phyloP scores from a whole-genome alignment of 2,113 vertebrate genomes.

The Chrysemys picta region DNA sequence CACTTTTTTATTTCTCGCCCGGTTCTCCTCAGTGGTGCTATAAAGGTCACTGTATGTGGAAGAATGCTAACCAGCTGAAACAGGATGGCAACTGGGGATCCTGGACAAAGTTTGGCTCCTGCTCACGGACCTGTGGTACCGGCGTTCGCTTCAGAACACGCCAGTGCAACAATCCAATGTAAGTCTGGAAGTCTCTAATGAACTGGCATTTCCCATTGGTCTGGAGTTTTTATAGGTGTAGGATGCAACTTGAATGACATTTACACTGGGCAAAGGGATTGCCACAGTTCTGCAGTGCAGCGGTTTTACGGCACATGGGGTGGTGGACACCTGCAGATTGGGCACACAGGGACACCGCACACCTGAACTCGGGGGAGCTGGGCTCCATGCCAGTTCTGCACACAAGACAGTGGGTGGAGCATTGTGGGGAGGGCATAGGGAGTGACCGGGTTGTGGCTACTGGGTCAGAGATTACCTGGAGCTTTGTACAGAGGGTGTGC shows the following conservation, averaged over 20 bases:
- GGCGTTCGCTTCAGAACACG: conserved; percentile 94
- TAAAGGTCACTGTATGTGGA: conserved; percentile 99
- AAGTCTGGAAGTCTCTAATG: conserved; percentile 35
- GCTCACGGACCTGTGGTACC: conserved; percentile 93
- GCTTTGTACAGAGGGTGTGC: neutral
- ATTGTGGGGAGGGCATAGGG: neutral
- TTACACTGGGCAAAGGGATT: accelerated
- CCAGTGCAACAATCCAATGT: conserved; percentile 95
- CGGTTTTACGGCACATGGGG: neutral
- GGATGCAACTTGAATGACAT: neutral
- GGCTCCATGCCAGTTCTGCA: neutral
- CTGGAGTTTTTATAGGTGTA: accelerated
- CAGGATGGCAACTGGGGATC: conserved; percentile 93
- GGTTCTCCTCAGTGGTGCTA: conserved; percentile 91
- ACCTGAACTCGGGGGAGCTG: neutral
- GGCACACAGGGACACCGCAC: neutral
- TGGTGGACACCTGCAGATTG: neutral
- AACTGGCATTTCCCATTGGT: accelerated
- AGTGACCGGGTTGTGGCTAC: neutral
- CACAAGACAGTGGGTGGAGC: neutral
- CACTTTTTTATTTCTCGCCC: accelerated
- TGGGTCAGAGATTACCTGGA: neutral
- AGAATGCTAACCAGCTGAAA: conserved; percentile 91
- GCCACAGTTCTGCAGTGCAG: neutral
- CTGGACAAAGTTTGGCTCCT: conserved; percentile 94